Evolutionary conservation across 37 sponge, comb jelly and placozoan species (phyloP), one percentile per base, ranked within the genome.

Genomic region (Cladorhizidae sp.): DNA sequence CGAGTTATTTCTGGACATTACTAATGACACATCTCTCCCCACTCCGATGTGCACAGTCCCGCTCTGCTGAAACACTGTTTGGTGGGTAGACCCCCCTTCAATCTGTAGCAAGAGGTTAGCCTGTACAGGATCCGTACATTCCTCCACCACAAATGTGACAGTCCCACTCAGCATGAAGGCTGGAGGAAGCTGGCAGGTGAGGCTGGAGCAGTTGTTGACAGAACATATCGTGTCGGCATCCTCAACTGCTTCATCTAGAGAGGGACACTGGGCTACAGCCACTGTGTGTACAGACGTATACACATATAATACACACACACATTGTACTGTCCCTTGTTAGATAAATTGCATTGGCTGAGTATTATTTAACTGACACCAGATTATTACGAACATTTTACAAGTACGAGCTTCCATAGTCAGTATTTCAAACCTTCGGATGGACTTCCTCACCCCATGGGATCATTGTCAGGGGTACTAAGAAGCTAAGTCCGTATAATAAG

Each of bases 71-170:
- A 61, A 61, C 25, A 23, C 12, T n/a, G n/a, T n/a, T 28, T 28
- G 29, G 15, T 12, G 62, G 17, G 17, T 12, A 3, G 5, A 3
- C 17, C 5, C 6, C 6, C 28, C 29, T 61, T 17, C 31, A 37
- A n/a, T 14, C 28, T 57, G 33, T 9, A 77, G 33, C n/a, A 51
- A 15, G 26, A 79, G 51, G 3, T 79, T 32, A 0, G 65, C 67
- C 0, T 32, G 33, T 14, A 79, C 67, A 9, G 79, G 79, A 51
- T 65, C 67, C 31, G 64, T 29, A 26, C 79, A 79, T 37, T 79
- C 65, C 33, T 43, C 33, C 26, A 67, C 68, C 18, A 28, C 33
- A n/a, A 79, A 74, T 8, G 35, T 28, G 1, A 28, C 33, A 5
- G 33, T 3, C 9, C 37, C 25, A 9, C 33, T 29, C 25, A 35